Percentiles rank a stretch among this genome's conserved stretches.
Conservation (phyloP, 2,113 vertebrate genomes). For the Regulus satrapa region DNA sequence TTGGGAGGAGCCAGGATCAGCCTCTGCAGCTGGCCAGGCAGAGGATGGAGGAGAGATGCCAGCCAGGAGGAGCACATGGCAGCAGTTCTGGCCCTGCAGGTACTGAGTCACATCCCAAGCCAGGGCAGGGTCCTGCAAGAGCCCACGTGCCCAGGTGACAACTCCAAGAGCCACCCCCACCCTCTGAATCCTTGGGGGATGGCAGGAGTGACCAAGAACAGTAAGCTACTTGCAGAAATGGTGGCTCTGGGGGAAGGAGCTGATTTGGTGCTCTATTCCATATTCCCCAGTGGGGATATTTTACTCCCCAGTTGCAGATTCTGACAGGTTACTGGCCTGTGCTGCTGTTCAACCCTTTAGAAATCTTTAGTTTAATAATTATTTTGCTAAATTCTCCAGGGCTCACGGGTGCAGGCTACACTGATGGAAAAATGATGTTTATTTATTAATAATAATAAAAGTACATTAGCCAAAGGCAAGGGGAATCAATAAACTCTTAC, state of each 20-base stretch:
- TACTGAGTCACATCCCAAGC: not conserved
- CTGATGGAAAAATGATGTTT: slow-evolving; percentile 28
- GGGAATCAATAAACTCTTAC: slow-evolving; percentile 53
- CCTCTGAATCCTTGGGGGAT: not conserved
- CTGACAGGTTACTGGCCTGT: not conserved
- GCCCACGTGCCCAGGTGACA: not conserved
- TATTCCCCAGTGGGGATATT: not conserved
- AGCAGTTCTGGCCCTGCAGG: not conserved
- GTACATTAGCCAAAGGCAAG: slow-evolving; percentile 44
- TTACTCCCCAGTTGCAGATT: not conserved
- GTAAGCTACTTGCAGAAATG: not conserved
- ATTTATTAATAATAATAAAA: slow-evolving; percentile 60
- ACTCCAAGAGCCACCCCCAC: not conserved
- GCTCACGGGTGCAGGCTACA: not conserved
- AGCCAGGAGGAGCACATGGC: not conserved
- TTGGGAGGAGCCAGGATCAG: not conserved
- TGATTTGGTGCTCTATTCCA: not conserved
- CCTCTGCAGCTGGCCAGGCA: not conserved
- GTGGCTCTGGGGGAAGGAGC: not conserved
- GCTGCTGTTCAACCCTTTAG: not conserved
- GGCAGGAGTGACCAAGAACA: not conserved
- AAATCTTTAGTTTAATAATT: slow-evolving; percentile 35
- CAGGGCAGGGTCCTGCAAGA: slow-evolving; percentile 7
- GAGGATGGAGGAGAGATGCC: not conserved
- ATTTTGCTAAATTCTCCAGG: not conserved